Evolutionary conservation across 2,888 invertebrate species (phyloP).

Genomic region (Andrena camellia): DNA sequence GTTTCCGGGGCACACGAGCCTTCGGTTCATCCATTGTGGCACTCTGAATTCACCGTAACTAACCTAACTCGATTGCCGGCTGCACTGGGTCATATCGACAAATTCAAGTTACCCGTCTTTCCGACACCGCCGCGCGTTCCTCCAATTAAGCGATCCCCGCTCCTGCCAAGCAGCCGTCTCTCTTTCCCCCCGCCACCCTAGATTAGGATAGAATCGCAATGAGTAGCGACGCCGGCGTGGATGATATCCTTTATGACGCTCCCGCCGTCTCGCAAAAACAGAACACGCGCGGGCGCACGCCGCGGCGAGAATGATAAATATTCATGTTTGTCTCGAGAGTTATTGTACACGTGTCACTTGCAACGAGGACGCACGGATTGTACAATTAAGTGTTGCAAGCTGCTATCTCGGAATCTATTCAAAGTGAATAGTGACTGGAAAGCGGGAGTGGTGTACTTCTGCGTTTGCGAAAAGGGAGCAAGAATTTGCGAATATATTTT

Average conservation of each 20-base stretch:
- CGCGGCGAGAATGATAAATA: conserved; percentile 34
- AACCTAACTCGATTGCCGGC: conserved; percentile 79
- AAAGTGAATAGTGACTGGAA: too few relatives aligned
- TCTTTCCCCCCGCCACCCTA: background rate
- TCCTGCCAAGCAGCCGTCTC: conserved; percentile 37
- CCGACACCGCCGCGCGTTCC: conserved; percentile 54
- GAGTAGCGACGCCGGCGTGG: conserved; percentile 18
- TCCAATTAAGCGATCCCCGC: conserved; percentile 71
- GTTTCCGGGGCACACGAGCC: conserved; percentile 46
- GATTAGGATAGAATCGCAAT: conserved; percentile 31
- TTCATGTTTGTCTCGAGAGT: conserved; percentile 24
- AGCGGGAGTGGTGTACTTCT: too few relatives aligned
- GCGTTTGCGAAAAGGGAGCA: too few relatives aligned
- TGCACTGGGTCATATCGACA: conserved; percentile 78
- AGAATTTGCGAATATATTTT: too few relatives aligned
- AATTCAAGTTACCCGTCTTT: conserved; percentile 79
- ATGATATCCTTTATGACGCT: conserved; percentile 39
- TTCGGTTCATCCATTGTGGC: conserved; percentile 61
- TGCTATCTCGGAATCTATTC: too few relatives aligned
- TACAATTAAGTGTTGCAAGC: too few relatives aligned
- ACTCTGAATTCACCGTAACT: conserved; percentile 78
- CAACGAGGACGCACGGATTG: conserved; percentile 3
- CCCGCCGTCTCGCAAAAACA: background rate
- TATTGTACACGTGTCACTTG: conserved; percentile 19
- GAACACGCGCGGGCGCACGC: too few relatives aligned